Evolutionary conservation across 2,113 vertebrate genomes (phyloP).

Genomic region (Montifringilla adamsi): DNA sequence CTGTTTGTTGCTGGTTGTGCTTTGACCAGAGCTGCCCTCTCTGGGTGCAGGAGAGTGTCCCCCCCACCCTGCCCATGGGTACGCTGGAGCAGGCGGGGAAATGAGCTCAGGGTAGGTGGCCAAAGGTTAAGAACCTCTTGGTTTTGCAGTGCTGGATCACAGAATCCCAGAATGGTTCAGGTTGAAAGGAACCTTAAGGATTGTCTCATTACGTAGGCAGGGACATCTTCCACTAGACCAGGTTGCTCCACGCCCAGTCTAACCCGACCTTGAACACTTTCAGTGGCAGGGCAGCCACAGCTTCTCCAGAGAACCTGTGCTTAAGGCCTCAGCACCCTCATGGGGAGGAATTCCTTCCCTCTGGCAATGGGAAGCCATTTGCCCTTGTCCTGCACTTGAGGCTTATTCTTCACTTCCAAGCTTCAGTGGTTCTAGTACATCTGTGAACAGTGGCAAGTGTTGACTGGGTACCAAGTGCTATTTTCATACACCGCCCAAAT

Average conservation of each 20-base stretch:
- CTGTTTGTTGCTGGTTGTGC: neutral
- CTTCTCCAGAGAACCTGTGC: neutral
- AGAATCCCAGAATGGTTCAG: neutral
- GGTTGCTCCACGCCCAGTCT: neutral
- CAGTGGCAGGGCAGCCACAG: neutral
- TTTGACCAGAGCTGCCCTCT: neutral
- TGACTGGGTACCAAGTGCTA: neutral
- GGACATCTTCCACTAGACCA: neutral
- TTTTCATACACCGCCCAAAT: neutral
- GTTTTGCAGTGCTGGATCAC: neutral
- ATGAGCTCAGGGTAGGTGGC: neutral
- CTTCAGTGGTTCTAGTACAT: neutral
- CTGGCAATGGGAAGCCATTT: neutral
- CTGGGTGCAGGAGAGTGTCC: neutral
- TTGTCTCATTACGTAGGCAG: neutral
- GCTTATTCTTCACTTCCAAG: neutral
- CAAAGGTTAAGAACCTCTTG: neutral
- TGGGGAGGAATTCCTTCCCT: neutral
- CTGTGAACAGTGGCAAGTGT: neutral
- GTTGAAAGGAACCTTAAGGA: neutral
- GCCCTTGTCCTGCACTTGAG: neutral
- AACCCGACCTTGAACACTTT: neutral
- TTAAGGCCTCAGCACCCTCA: neutral
- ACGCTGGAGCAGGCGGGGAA: neutral
- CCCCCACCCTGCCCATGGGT: neutral